A percentile compares a stretch with the other conserved stretches of the same genome.
Conservation (phyloP, 2,113 vertebrate species). For the Scomber scombrus region DNA sequence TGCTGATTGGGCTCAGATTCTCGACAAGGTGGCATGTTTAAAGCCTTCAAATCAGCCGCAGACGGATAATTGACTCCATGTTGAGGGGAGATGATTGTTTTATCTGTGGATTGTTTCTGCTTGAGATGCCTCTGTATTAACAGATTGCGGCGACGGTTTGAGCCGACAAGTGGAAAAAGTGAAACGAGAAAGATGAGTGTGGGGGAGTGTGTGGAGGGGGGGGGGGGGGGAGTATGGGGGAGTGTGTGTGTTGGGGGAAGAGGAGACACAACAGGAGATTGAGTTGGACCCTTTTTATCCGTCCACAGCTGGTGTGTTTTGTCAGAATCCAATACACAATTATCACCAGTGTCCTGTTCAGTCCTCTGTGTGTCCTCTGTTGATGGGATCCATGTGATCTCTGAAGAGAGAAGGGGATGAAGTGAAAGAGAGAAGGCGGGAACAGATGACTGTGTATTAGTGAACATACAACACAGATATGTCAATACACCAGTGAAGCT, state of each 20-base stretch:
- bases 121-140: constrained; percentile 34
- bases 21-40: constrained; percentile 45
- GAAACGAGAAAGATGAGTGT: constrained; percentile 12
- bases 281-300: constrained; percentile 57
- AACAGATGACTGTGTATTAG: neutral
- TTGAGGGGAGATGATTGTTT: constrained; percentile 55
- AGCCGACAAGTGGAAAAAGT: constrained; percentile 19
- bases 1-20: constrained; percentile 41
- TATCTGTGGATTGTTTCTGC: constrained; percentile 48
- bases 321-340: constrained; percentile 65
- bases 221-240: neutral
- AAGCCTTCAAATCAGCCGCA: constrained; percentile 44
- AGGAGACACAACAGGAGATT: constrained; percentile 42
- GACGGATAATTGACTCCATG: constrained; percentile 66
- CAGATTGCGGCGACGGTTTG: constrained; percentile 7
- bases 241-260: neutral
- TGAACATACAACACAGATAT: neutral
- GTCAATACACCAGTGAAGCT: neutral
- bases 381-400: constrained; percentile 39
- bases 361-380: constrained; percentile 53
- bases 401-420: constrained; percentile 34
- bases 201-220: neutral
- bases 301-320: constrained; percentile 54
- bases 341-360: constrained; percentile 52
- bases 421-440: neutral